Base-by-base conservation (phyloP, 2,797 vertebrate genomes). In the Microtus agrestis region DNA sequence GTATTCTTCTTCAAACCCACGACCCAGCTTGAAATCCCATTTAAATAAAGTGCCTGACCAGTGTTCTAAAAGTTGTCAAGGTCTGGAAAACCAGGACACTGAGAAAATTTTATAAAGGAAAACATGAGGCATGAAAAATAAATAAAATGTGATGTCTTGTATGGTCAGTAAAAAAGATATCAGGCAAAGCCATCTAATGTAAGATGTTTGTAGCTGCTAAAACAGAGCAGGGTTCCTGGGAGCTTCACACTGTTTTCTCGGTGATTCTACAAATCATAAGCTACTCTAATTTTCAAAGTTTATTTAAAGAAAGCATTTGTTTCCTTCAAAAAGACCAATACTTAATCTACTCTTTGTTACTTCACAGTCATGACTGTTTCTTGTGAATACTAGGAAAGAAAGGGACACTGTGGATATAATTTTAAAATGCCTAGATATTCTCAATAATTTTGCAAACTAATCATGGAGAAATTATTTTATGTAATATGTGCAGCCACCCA, bases 381-480 rank as follows among this genome's bases (percentile, higher is more conserved):
- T 56, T 59, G 61, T 23, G 67, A 34, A 34, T 87, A 73, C 81
- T 19, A 59, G 31, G 37, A 87, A 88, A 88, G 10, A n/a, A 86
- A 93, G 91, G 59, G 15, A 87, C 48, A 37, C 63, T 31, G 43
- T 23, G 1, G 3, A 27, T 29, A 37, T 48, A 69, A 59, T 85
- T 69, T 88, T 59, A 51, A 95, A 12, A 88, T 78, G 14, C 29
- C 61, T 87, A 56, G 23, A 77, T 71, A 92, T 56, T 91, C 87
- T 74, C 61, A 86, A 82, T 80, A 71, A 91, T 87, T 89, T 89
- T 40, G 73, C 80, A 94, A 89, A 4, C 46, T 23, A 88, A 91
- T 89, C 74, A 94, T 73, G 48, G 76, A 85, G 48, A 94, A 65
- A 91, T 81, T 67, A 84, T 89, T 91, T 91, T 89, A 37, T 27